Evolutionary conservation across 2,888 invertebrate species (phyloP).

Genomic region (Tenthredo amoena): DNA sequence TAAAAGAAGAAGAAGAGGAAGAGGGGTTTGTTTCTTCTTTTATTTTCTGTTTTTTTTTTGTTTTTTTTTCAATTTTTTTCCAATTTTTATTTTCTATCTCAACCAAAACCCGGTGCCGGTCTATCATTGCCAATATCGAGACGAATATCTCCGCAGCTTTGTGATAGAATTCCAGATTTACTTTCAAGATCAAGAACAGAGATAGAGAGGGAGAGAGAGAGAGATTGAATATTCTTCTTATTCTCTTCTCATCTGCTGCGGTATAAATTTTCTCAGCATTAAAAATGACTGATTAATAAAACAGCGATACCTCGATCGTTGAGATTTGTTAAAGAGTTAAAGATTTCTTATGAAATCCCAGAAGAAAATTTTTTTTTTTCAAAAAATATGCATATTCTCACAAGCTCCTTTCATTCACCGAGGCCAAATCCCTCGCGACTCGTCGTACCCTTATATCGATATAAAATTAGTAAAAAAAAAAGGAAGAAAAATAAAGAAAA

Average conservation of each 20-base stretch:
- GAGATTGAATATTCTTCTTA: neutral
- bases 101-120: neutral
- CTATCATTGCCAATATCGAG: neutral
- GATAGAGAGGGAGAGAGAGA: neutral
- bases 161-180: neutral
- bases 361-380: neutral
- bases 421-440: conserved; percentile 13
- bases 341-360: neutral
- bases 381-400: neutral
- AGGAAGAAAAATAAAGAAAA: neutral
- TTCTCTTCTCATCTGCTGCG: neutral
- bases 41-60: neutral
- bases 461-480: neutral
- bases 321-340: neutral
- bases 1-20: neutral
- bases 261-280: neutral
- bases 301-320: neutral
- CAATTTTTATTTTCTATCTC: neutral
- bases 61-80: neutral
- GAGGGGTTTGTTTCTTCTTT: too few relatives aligned
- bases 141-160: neutral
- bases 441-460: neutral
- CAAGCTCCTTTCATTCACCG: conserved; percentile 6
- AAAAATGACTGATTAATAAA: neutral
- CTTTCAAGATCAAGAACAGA: neutral